Conservation (phyloP, 92 coral and sea anemone species). For the Phymanthus crucifer region DNA sequence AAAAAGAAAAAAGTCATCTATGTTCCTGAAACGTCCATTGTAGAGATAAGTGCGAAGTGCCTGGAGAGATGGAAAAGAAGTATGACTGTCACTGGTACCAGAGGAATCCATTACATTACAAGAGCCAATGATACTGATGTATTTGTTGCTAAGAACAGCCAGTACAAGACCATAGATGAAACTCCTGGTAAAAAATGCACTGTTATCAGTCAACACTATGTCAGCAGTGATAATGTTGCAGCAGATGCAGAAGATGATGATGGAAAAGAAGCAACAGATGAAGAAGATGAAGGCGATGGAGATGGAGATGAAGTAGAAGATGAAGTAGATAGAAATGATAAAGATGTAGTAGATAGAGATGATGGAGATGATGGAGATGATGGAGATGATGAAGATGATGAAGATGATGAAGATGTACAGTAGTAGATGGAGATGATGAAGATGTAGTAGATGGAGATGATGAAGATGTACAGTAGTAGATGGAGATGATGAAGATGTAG, state of each 20-base stretch:
- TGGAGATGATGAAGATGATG: too few species aligned
- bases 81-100: background rate
- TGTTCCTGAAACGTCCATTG: too few species aligned
- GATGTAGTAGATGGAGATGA: too few species aligned
- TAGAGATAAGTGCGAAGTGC: too few species aligned
- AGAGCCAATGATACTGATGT: background rate
- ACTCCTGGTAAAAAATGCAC: constrained; percentile 12
- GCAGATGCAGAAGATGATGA: background rate
- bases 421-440: too few species aligned
- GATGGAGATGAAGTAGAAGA: constrained; percentile 9
- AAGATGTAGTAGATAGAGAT: too few species aligned
- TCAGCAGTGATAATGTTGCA: background rate
- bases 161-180: constrained; percentile 26
- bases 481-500: too few species aligned
- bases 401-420: too few species aligned
- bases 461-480: too few species aligned
- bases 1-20: too few species aligned
- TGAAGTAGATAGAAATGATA: background rate
- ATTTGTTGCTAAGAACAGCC: constrained; percentile 32
- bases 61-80: background rate
- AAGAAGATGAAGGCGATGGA: background rate
- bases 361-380: too few species aligned
- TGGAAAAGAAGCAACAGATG: background rate
- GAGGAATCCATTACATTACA: background rate
- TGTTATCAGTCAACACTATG: background rate